Conservation (phyloP, 2,113 vertebrate species). For the Trematocara nigrifrons region DNA sequence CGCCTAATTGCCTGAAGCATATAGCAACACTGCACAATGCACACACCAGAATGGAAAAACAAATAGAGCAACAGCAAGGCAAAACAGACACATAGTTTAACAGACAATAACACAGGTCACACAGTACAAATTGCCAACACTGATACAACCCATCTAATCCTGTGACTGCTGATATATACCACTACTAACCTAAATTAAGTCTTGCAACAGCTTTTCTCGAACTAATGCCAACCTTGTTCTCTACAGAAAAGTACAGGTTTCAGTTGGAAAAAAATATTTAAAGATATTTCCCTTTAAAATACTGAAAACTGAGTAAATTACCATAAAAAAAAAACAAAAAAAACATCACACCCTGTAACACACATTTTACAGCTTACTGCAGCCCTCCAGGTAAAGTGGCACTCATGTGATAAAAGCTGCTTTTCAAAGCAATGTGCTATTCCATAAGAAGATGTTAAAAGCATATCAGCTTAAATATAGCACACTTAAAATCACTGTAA, state of each 20-base stretch:
- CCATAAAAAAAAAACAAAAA: background rate
- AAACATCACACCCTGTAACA: background rate
- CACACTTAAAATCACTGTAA: background rate
- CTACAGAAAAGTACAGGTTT: background rate
- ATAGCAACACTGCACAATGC: background rate
- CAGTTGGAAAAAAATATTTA: background rate
- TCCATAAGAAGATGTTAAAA: constrained; percentile 37
- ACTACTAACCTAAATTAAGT: background rate
- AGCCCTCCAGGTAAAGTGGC: constrained; percentile 27
- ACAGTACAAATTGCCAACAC: background rate
- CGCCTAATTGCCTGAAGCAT: background rate
- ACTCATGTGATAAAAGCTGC: constrained; percentile 29
- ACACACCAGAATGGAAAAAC: background rate
- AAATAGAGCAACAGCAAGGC: background rate
- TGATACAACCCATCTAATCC: background rate
- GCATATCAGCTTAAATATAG: constrained; percentile 41
- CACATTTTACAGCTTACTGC: background rate
- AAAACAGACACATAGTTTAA: background rate
- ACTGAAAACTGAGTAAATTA: background rate
- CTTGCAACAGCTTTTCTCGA: background rate
- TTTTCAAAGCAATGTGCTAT: constrained; percentile 6
- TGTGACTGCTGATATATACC: background rate
- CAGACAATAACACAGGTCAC: background rate
- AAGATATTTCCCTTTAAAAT: background rate
- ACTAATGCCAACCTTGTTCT: background rate